Evolutionary conservation across 2,888 invertebrate species (phyloP), one percentile per base, ranked within the genome.

Genomic region (Oscheius sp.): DNA sequence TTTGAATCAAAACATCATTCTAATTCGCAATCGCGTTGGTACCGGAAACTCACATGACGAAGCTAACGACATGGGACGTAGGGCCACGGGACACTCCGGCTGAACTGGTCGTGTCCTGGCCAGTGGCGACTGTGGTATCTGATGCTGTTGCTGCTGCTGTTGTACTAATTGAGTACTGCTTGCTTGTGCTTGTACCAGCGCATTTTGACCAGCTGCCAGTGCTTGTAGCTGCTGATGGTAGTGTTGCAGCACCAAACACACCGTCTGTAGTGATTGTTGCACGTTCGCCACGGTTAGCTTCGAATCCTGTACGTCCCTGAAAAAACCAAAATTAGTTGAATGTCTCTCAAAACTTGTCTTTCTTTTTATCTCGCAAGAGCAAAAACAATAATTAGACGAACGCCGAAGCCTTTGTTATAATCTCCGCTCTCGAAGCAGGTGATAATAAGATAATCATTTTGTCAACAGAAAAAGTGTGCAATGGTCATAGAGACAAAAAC

Each of bases 31-130:
- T 53, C 53, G 53, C 21, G 29, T 53, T 53, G 29, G 29, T 29
- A 11, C 32, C 32, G 50, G 55, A 35, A 60, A 76, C 81, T 79
- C 55, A 82, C 82, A 73, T 72, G 75, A 48, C 63, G 74, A 68
- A 68, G 68, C 68, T 53, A 68, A 75, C 11, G 79, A 57, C 37
- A 77, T 77, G 68, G 84, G 78, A 70, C 82, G 75, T 47, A 84
- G 72, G 35, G 81, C 76, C 42, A 82, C 81, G 53, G 84, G 84
- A 71, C 81, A 81, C 72, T 84, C 82, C 48, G 82, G 79, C 59
- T 78, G 78, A 4, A 50, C 32, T 33, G 72, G 72, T 35, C 53
- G 51, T 32, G 66, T 55, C 55, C 68, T 13, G n/a, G 68, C 42
- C 59, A 70, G 21, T 32, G 70, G 70, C 48, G 70, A 58, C 42